These are phyloP conservation scores for Fregetta grallaria DNA, from an alignment of 2,113 vertebrate genomes.

Conservation along the genomic window DNA sequence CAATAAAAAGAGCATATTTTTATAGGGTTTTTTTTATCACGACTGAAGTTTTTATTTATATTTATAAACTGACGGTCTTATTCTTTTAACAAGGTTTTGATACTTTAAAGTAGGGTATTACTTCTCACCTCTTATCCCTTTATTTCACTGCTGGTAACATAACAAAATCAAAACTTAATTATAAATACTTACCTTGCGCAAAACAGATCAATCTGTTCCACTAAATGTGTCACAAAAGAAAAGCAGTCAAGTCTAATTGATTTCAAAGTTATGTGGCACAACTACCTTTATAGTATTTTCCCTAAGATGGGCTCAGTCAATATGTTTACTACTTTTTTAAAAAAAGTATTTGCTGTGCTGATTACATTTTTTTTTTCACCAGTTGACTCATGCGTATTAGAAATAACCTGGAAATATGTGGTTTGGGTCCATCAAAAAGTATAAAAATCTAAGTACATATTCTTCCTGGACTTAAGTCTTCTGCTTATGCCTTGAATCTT, in stretches of 20 bases:
- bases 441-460: background rate
- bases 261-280: conserved; percentile 62
- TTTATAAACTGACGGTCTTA: background rate
- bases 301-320: conserved; percentile 45
- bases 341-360: conserved; percentile 36
- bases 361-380: background rate
- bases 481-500: conserved; percentile 34
- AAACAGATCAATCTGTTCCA: conserved; percentile 75
- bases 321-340: conserved; percentile 30
- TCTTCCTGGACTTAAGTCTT: background rate
- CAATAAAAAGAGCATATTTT: background rate
- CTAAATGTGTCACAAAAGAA: conserved; percentile 70
- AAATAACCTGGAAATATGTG: background rate
- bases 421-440: background rate
- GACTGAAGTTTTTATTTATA: background rate
- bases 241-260: conserved; percentile 65
- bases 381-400: conserved; percentile 27
- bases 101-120: background rate
- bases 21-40: background rate
- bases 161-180: conserved; percentile 70
- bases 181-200: conserved; percentile 58
- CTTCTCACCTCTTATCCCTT: background rate
- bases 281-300: conserved; percentile 29
- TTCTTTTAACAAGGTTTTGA: background rate
- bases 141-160: conserved; percentile 46